Conservation (phyloP, 2,113 vertebrate genomes). For the Mastomys coucha region DNA sequence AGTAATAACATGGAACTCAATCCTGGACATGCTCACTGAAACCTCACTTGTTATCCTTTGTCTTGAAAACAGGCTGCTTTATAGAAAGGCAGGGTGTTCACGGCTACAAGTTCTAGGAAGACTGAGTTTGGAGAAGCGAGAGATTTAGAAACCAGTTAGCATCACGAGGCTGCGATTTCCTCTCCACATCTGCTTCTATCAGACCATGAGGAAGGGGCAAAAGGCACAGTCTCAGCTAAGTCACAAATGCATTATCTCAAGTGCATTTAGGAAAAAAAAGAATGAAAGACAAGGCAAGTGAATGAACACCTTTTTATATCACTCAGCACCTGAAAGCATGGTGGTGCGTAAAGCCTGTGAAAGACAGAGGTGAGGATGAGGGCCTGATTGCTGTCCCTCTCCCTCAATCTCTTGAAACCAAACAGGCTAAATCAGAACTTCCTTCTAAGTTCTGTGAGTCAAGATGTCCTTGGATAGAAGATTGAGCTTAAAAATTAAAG, state of each 20-base stretch:
- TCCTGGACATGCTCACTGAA: too few species aligned
- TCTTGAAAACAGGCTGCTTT: not conserved
- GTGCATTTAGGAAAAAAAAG: not conserved
- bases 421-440: not conserved
- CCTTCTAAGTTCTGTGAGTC: not conserved
- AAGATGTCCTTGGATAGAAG: not conserved
- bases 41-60: not conserved
- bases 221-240: not conserved
- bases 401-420: not conserved
- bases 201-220: not conserved
- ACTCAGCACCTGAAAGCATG: not conserved
- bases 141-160: not conserved
- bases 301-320: not conserved
- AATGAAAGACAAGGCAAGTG: not conserved
- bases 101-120: not conserved
- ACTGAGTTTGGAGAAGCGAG: not conserved
- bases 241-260: not conserved
- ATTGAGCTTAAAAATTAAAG: not conserved
- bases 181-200: not conserved
- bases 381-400: not conserved
- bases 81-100: not conserved
- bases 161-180: not conserved
- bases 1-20: rapidly evolving
- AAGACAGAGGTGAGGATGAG: too few species aligned
- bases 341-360: not conserved